phyloP scores from a whole-genome alignment of 2,888 invertebrate species.

The Metallyticus violacea region DNA sequence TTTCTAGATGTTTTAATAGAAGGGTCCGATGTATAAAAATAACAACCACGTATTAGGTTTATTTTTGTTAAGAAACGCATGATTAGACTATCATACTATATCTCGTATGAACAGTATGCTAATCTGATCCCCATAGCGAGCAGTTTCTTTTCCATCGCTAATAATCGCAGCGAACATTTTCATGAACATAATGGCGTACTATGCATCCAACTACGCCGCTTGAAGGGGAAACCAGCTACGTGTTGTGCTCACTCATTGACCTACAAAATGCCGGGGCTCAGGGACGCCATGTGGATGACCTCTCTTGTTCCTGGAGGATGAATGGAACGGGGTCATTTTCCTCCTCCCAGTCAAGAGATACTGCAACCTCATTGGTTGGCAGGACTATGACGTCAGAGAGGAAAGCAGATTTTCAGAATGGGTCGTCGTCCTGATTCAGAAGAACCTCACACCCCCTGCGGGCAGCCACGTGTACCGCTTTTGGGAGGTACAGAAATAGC shows the following conservation, averaged over 20 bases:
- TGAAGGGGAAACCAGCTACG: neutral
- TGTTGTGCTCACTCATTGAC: neutral
- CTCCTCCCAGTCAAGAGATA: neutral
- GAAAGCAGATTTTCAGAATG: neutral
- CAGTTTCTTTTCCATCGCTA: no score
- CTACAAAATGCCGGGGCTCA: neutral
- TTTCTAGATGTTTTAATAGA: no score
- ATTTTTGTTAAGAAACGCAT: no score
- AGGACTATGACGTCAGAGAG: neutral
- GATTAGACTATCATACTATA: no score
- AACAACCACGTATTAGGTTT: no score
- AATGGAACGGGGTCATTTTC: slow-evolving; percentile 11
- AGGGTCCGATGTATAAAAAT: no score
- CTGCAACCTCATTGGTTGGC: neutral
- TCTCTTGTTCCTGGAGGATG: neutral
- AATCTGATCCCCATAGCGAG: no score
- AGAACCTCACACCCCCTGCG: neutral
- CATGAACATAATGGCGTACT: no score
- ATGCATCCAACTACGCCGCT: no score
- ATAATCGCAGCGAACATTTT: no score
- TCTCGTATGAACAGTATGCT: no score
- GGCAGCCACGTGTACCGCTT: neutral
- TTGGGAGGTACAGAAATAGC: neutral
- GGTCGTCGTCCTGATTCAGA: neutral
- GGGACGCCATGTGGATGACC: neutral